Conservation (phyloP, 2,797 vertebrate species). For the Phalanger gymnotis region DNA sequence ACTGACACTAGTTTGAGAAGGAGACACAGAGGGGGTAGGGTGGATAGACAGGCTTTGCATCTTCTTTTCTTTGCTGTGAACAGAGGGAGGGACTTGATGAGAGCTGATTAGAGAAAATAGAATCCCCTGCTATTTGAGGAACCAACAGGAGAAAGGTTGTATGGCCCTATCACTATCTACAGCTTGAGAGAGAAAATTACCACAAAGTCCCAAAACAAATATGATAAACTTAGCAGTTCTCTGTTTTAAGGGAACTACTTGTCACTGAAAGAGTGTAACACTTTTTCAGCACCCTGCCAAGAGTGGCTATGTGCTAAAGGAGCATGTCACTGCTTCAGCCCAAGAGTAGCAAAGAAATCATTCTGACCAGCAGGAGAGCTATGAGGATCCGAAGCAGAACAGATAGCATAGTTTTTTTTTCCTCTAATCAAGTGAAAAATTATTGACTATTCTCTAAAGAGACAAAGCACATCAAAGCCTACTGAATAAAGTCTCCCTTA, state of each 20-base stretch:
- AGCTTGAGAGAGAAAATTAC: background rate
- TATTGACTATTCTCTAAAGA: background rate
- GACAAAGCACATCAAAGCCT: background rate
- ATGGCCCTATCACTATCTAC: background rate
- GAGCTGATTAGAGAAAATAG: background rate
- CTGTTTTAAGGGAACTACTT: background rate
- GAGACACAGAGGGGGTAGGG: background rate
- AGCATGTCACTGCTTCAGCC: background rate
- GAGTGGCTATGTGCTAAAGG: background rate
- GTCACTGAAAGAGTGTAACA: background rate
- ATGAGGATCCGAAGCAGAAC: background rate
- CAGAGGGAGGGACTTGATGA: background rate
- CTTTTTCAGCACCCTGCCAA: background rate
- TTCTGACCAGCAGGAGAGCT: background rate
- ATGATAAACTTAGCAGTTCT: background rate
- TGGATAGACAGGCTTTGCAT: background rate
- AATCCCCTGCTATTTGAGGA: background rate
- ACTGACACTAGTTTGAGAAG: background rate
- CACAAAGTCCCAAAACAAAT: background rate
- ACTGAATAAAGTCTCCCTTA: background rate
- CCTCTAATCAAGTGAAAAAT: background rate
- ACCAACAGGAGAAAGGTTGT: background rate
- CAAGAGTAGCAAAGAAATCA: background rate
- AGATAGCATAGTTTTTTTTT: background rate
- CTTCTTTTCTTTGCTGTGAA: background rate